phyloP scores from a whole-genome alignment of 2,888 invertebrate genomes.

The Hypomecis punctinalis region DNA sequence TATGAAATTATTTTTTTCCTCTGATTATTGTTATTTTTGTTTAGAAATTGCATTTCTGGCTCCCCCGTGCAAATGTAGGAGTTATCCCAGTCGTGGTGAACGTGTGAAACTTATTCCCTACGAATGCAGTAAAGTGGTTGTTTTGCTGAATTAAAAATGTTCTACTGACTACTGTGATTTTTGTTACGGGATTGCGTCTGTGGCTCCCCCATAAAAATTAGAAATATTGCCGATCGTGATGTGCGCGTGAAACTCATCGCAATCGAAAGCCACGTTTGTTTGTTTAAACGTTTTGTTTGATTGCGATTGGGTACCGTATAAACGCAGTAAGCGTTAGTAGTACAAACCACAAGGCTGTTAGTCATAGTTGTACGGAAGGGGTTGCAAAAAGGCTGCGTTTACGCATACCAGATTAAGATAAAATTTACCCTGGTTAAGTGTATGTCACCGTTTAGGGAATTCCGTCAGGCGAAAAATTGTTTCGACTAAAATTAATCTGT shows the following conservation, averaged over 20 bases:
- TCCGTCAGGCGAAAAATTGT: too few species aligned
- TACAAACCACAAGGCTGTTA: not conserved
- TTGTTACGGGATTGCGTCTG: not conserved
- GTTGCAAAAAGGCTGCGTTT: too few species aligned
- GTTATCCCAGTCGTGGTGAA: not conserved
- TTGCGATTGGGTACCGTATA: conserved; percentile 11
- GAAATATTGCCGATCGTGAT: not conserved
- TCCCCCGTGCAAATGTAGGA: not conserved
- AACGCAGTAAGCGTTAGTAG: conserved; percentile 11
- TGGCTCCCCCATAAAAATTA: not conserved
- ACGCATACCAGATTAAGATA: too few species aligned
- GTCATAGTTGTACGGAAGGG: not conserved
- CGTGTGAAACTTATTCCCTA: conserved; percentile 1
- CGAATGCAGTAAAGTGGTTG: not conserved
- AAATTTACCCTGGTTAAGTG: too few species aligned
- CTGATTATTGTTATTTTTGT: not conserved
- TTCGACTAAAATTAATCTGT: too few species aligned
- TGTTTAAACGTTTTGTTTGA: conserved; percentile 36
- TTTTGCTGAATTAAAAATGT: not conserved
- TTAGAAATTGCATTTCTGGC: not conserved
- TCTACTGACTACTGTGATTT: not conserved
- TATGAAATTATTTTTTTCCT: not conserved
- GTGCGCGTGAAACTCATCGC: conserved; percentile 18
- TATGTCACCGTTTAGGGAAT: too few species aligned
- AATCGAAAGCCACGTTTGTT: conserved; percentile 36